These are phyloP conservation scores for Panthera tigris DNA, from an alignment of 2,113 vertebrate genomes.

Conservation along the genomic window DNA sequence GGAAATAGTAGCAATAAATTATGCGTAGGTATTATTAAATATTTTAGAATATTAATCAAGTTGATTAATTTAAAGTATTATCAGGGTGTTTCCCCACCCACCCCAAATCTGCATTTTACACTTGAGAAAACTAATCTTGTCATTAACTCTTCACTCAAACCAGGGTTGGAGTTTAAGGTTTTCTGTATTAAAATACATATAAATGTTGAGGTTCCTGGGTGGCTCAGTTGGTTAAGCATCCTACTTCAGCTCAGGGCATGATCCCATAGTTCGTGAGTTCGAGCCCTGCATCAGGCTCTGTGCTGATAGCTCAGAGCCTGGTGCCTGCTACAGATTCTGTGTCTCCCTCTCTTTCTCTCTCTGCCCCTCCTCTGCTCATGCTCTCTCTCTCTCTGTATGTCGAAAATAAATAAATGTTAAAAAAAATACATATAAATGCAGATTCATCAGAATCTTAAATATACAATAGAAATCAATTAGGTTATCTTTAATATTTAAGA, in stretches of 20 bases:
- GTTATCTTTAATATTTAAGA: not conserved
- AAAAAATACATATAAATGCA: not conserved
- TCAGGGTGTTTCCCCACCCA: not conserved
- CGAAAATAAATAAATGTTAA: too few species aligned
- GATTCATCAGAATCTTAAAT: not conserved
- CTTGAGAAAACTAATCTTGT: conserved; percentile 5
- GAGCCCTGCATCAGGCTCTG: too few species aligned
- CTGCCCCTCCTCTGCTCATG: too few species aligned
- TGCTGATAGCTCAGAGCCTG: too few species aligned
- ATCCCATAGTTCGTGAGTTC: too few species aligned
- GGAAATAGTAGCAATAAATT: not conserved
- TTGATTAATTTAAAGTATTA: not conserved
- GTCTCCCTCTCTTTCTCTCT: too few species aligned
- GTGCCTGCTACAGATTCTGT: too few species aligned
- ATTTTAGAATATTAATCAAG: conserved; percentile 10
- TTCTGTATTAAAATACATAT: not conserved
- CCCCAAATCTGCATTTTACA: not conserved
- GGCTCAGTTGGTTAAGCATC: too few species aligned
- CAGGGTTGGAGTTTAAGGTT: not conserved
- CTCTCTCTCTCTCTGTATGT: too few species aligned
- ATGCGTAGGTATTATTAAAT: not conserved
- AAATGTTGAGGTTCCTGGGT: not conserved
- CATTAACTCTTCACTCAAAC: not conserved
- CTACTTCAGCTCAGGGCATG: too few species aligned
- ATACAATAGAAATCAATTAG: not conserved